phyloP scores from a whole-genome alignment of 2,113 vertebrate genomes.

The Tor tambroides region DNA sequence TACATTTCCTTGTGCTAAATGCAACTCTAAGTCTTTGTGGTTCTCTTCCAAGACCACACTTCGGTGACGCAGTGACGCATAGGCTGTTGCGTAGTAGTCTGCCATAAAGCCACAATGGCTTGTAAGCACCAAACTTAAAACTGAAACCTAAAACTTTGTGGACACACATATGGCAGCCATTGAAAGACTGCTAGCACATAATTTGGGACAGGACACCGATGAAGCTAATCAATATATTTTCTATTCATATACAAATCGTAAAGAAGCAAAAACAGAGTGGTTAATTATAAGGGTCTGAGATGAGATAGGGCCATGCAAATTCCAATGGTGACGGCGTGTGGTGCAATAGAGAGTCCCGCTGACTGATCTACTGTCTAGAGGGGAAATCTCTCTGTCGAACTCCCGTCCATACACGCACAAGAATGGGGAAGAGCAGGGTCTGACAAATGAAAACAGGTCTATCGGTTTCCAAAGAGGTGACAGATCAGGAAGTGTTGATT shows the following conservation, averaged over 20 bases:
- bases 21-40: not conserved
- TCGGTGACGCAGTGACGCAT: not conserved
- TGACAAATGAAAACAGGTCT: conserved; percentile 22
- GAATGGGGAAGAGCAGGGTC: conserved; percentile 14
- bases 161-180: not conserved
- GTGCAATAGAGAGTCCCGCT: not conserved
- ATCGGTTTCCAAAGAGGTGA: conserved; percentile 2
- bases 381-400: conserved; percentile 12
- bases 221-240: not conserved
- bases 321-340: not conserved
- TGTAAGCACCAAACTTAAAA: not conserved
- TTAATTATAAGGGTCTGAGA: not conserved
- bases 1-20: not conserved
- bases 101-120: not conserved
- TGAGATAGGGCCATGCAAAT: not conserved
- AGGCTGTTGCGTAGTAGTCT: not conserved
- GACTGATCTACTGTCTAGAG: conserved; percentile 9
- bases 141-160: not conserved
- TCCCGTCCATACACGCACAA: conserved; percentile 52
- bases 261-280: not conserved
- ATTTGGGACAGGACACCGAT: not conserved
- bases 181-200: not conserved
- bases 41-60: not conserved
- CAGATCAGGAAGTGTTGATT: conserved; percentile 11
- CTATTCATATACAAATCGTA: not conserved